Evolutionary conservation across 2,113 vertebrate species (phyloP), one percentile per base, ranked within the genome.

Genomic region (Andinoacara biseriatus): DNA sequence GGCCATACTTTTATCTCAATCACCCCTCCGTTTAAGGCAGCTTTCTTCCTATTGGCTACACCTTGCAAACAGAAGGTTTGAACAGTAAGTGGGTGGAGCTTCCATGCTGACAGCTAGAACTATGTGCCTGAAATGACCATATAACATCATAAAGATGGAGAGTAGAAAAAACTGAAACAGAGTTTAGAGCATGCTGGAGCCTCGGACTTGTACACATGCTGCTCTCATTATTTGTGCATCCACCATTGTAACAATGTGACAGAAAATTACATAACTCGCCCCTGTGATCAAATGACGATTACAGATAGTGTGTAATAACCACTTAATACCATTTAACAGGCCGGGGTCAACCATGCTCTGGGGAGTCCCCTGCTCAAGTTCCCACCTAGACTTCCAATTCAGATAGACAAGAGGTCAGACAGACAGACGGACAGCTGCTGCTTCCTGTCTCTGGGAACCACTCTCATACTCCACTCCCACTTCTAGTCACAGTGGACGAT

Each of bases 361-460:
- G 80, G 84, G 72, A 83, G 43, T 75, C 74, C 74, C 77, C 60
- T 69, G 61, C 26, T 31, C 58, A 54, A 74, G 58, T 76, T 54
- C 62, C 61, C 6, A 35, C 60, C 63, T 54, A 72, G 67, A 29
- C 72, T 29, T 86, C 86, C 59, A 81, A 58, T 76, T 80, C 69
- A 65, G 61, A 83, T 33, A 76, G 43, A 61, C 83, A 85, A 69
- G 82, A 82, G 91, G 84, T 91, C 89, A 91, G 77, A 72, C 24
- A 3, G 1, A 52, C 24, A 49, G 63, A 81, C 11, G 2, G 79
- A 85, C 92, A 93, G 92, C 90, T 90, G 91, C 84, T 24, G 81
- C 79, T 93, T 93, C 89, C 86, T 87, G 90, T 90, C 86, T 90
- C 91, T 94, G 93, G 90, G 91, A 92, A 92, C 90, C 75, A n/a